These are phyloP conservation scores for Halichoerus grypus DNA, from an alignment of 2,113 vertebrate genomes.

Conservation along the genomic window DNA sequence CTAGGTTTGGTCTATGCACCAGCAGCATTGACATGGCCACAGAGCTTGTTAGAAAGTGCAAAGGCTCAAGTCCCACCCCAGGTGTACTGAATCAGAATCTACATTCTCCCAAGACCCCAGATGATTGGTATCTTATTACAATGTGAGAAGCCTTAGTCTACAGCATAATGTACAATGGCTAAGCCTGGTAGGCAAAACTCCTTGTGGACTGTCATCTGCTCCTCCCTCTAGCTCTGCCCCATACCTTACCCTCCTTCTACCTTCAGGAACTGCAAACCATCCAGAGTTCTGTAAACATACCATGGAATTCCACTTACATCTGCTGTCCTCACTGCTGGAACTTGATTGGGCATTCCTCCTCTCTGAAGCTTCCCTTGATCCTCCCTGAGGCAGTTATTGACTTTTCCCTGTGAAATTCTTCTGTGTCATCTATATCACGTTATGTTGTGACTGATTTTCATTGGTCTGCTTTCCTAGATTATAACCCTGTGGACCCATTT, in stretches of 20 bases:
- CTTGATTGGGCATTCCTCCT: not conserved
- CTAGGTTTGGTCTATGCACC: not conserved
- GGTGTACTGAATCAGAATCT: not conserved
- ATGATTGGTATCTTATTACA: not conserved
- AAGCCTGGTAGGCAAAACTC: not conserved
- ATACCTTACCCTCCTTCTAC: not conserved
- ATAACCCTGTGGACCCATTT: not conserved
- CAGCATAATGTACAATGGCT: not conserved
- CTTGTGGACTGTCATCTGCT: not conserved
- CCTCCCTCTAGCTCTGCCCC: not conserved
- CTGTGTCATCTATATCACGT: not conserved
- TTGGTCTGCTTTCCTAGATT: slow-evolving; percentile 11
- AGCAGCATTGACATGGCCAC: not conserved
- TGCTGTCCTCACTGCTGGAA: not conserved
- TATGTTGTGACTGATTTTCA: not conserved
- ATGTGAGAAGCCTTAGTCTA: not conserved
- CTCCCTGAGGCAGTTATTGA: not conserved
- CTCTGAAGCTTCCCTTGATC: not conserved
- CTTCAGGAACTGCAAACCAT: not conserved
- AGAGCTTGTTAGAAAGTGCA: not conserved
- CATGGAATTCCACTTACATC: not conserved
- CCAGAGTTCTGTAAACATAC: not conserved
- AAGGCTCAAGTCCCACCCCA: not conserved
- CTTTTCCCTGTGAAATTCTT: not conserved
- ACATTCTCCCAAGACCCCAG: not conserved